Percentiles rank a stretch among this genome's conserved stretches.
Evolutionary conservation across 2,113 vertebrate species (phyloP).

Genomic region (Urocolius indicus): DNA sequence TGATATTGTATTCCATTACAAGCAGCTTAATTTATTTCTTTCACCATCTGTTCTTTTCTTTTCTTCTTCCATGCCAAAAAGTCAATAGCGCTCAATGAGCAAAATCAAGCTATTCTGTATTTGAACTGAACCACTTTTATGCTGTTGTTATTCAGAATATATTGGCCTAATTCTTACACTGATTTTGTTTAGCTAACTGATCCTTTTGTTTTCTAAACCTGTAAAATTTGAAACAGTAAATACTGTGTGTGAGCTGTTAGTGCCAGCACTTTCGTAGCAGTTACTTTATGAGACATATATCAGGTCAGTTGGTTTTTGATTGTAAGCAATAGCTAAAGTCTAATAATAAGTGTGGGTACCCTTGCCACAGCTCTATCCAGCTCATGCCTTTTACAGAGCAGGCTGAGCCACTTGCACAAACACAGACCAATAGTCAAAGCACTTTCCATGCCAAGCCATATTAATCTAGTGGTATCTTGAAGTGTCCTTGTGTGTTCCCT

Average conservation of each 20-base stretch:
- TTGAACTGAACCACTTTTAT: constrained; percentile 67
- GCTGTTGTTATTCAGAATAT: constrained; percentile 68
- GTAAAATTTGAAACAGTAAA: constrained; percentile 68
- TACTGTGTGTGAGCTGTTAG: constrained; percentile 20
- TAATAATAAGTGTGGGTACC: neutral
- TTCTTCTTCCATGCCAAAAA: constrained; percentile 72
- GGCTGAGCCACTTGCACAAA: neutral
- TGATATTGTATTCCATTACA: constrained; percentile 72
- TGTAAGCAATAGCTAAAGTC: neutral
- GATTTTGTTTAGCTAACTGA: constrained; percentile 69
- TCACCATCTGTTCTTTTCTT: constrained; percentile 78
- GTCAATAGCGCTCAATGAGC: constrained; percentile 70
- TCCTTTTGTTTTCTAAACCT: constrained; percentile 70
- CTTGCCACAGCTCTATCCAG: neutral
- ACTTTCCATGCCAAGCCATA: neutral
- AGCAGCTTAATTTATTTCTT: constrained; percentile 78
- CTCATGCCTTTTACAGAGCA: neutral
- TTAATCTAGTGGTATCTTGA: neutral
- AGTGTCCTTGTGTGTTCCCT: constrained; percentile 26
- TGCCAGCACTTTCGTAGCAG: neutral
- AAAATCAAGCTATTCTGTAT: constrained; percentile 66
- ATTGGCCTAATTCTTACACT: constrained; percentile 62
- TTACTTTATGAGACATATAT: neutral
- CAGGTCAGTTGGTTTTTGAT: neutral
- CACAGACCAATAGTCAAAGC: constrained; percentile 32